Percentiles rank a stretch among this genome's conserved stretches.
phyloP scores from a whole-genome alignment of 2,888 invertebrate genomes.

The Fissipunctia ypsillon region DNA sequence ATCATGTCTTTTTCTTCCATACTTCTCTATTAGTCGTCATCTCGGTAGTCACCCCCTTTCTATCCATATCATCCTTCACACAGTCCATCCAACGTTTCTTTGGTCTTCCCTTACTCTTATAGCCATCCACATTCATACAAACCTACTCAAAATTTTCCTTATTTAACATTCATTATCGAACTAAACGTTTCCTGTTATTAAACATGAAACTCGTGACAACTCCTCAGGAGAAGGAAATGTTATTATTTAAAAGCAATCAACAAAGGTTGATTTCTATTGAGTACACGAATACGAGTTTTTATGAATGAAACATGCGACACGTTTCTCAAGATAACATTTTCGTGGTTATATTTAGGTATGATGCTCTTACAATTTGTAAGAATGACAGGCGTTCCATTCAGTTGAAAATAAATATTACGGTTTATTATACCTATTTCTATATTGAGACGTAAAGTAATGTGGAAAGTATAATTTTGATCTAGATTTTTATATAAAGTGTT shows the following conservation, averaged over 20 bases:
- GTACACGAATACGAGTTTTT: not conserved
- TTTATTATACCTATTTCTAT: not conserved
- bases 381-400: constrained; percentile 12
- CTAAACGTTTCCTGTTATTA: too few relatives aligned
- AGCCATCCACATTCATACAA: too few relatives aligned
- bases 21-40: too few relatives aligned
- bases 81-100: too few relatives aligned
- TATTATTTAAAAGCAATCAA: not conserved
- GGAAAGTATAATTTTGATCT: not conserved
- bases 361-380: constrained; percentile 13
- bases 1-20: too few relatives aligned
- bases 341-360: constrained; percentile 30
- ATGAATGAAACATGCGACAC: constrained; percentile 13
- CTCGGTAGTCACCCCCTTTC: too few relatives aligned
- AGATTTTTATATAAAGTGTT: not conserved
- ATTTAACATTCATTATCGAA: too few relatives aligned
- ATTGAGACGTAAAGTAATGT: not conserved
- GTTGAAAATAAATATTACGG: constrained; percentile 15
- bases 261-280: not conserved
- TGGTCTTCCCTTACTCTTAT: too few relatives aligned
- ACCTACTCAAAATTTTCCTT: too few relatives aligned
- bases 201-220: too few relatives aligned
- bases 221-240: not conserved
- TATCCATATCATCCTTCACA: too few relatives aligned
- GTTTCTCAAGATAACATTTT: constrained; percentile 39